A percentile compares a stretch with the other conserved stretches of the same genome.
Evolutionary conservation across 2,888 invertebrate species (phyloP).

Genomic region (Acrocera orbiculus): DNA sequence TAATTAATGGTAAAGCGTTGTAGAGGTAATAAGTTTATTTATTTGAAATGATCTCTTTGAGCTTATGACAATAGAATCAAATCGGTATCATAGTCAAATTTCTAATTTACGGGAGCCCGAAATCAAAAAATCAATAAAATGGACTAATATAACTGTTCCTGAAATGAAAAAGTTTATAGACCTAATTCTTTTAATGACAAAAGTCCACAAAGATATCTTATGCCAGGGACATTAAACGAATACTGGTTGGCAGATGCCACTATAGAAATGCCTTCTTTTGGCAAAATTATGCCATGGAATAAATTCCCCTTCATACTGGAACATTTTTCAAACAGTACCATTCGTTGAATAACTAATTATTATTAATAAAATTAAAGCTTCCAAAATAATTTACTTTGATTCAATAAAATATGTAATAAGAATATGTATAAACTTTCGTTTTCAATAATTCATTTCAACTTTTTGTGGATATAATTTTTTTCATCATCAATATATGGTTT

Average conservation of each 20-base stretch:
- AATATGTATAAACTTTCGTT: background rate
- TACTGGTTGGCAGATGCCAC: background rate
- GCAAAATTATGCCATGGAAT: background rate
- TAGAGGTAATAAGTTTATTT: background rate
- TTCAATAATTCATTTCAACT: background rate
- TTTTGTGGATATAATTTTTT: background rate
- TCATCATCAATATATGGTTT: background rate
- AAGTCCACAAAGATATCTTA: conserved; percentile 1
- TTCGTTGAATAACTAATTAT: background rate
- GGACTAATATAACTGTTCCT: background rate
- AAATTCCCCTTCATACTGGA: background rate
- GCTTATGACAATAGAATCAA: conserved; percentile 1
- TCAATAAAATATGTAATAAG: no score
- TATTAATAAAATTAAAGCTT: background rate
- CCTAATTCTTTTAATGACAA: background rate
- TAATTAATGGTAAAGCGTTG: background rate
- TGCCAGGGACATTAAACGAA: no score
- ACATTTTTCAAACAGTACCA: background rate
- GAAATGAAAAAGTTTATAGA: background rate
- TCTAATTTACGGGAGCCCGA: conserved; percentile 1
- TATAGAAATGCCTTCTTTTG: background rate
- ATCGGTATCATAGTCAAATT: conserved; percentile 1
- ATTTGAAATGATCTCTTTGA: conserved; percentile 1
- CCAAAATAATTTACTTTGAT: background rate
- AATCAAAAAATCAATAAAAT: background rate